phyloP scores from a whole-genome alignment of 2,113 vertebrate genomes.

The Macrotis lagotis region DNA sequence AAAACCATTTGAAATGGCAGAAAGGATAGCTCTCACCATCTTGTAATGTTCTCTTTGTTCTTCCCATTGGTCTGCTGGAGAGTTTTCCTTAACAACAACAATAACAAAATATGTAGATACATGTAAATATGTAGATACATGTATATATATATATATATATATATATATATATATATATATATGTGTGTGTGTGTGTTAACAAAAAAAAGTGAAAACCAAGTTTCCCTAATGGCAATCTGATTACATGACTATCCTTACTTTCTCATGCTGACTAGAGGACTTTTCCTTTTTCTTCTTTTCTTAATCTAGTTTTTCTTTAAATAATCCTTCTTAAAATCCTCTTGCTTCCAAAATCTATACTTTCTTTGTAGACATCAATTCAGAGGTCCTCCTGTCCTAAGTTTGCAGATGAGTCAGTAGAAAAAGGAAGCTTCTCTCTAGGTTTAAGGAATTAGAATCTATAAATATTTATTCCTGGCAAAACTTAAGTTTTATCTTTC shows the following conservation, averaged over 20 bases:
- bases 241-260: background rate
- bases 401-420: background rate
- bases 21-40: background rate
- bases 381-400: background rate
- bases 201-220: background rate
- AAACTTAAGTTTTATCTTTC: background rate
- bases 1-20: background rate
- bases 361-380: background rate
- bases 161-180: background rate
- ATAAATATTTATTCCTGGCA: background rate
- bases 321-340: background rate
- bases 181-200: no score
- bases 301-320: background rate
- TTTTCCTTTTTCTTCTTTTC: background rate
- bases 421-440: background rate
- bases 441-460: background rate
- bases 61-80: background rate
- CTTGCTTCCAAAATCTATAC: background rate
- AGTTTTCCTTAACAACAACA: background rate
- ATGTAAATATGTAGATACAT: background rate
- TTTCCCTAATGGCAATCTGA: background rate
- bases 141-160: no score
- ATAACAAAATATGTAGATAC: background rate
- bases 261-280: background rate
- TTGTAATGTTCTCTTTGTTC: background rate